A percentile compares a stretch with the other conserved stretches of the same genome.
Evolutionary conservation across 1,140 invertebrate species (phyloP).

Genomic region (Ceratina australensis): DNA sequence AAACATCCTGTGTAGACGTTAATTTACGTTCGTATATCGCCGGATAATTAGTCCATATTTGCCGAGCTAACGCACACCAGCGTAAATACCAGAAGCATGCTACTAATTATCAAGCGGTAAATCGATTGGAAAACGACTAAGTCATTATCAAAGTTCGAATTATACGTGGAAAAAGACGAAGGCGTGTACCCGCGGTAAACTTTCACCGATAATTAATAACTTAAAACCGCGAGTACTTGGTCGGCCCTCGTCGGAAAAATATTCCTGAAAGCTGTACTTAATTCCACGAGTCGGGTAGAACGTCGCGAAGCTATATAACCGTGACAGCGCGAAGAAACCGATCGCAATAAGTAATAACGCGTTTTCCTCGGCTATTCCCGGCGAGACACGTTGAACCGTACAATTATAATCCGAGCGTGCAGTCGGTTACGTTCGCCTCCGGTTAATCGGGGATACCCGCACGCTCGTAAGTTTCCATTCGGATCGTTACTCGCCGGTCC

Average conservation of each 20-base stretch:
- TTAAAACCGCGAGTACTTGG: not conserved
- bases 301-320: not conserved
- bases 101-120: not conserved
- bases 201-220: too few relatives aligned
- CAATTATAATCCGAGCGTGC: conserved; percentile 14
- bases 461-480: conserved; percentile 43
- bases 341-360: conserved; percentile 31
- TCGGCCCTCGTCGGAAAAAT: not conserved
- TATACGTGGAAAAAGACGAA: not conserved
- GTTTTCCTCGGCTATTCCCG: conserved; percentile 5
- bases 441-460: conserved; percentile 14
- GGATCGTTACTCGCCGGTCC: conserved; percentile 33
- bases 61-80: not conserved
- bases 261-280: not conserved
- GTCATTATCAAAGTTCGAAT: not conserved
- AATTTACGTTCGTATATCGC: conserved; percentile 12
- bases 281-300: too few relatives aligned
- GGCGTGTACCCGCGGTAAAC: too few relatives aligned
- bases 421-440: conserved; percentile 15
- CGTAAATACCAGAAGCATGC: conserved; percentile 8
- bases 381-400: conserved; percentile 43
- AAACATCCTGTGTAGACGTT: conserved; percentile 23
- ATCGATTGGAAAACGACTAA: not conserved
- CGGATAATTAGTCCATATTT: conserved; percentile 3
- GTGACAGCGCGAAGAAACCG: not conserved